These are phyloP conservation scores for Ameiurus melas DNA, from an alignment of 2,113 vertebrate genomes.

Conservation along the genomic window DNA sequence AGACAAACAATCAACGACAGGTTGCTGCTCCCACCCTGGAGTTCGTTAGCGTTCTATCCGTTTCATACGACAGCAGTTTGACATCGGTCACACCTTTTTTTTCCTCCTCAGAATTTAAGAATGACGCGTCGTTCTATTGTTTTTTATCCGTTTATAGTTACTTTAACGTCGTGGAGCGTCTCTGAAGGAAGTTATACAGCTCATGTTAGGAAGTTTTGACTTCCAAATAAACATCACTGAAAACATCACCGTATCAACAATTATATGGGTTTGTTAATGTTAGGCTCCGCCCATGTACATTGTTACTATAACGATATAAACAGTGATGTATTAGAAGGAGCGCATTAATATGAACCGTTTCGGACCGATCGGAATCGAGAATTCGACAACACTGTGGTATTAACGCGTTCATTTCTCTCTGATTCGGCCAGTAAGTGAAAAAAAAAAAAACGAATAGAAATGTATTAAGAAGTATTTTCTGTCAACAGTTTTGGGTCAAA, in stretches of 20 bases:
- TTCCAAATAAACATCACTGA: background rate
- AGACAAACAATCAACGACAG: background rate
- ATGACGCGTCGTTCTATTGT: no score
- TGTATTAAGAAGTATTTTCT: background rate
- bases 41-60: background rate
- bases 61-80: background rate
- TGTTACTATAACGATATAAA: background rate
- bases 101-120: background rate
- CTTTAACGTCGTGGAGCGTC: background rate
- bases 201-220: background rate
- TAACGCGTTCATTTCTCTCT: background rate
- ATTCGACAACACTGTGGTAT: background rate
- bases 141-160: background rate
- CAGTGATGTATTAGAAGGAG: background rate
- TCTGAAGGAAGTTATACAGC: background rate
- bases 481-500: background rate
- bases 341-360: background rate
- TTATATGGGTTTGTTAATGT: background rate
- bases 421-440: background rate
- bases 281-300: background rate
- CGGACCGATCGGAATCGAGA: background rate
- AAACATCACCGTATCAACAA: background rate
- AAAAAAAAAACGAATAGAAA: background rate
- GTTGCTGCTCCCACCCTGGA: background rate
- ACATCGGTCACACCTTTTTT: background rate